Base-by-base conservation (phyloP, 2,888 invertebrate genomes). In the Conchocele bisecta region DNA sequence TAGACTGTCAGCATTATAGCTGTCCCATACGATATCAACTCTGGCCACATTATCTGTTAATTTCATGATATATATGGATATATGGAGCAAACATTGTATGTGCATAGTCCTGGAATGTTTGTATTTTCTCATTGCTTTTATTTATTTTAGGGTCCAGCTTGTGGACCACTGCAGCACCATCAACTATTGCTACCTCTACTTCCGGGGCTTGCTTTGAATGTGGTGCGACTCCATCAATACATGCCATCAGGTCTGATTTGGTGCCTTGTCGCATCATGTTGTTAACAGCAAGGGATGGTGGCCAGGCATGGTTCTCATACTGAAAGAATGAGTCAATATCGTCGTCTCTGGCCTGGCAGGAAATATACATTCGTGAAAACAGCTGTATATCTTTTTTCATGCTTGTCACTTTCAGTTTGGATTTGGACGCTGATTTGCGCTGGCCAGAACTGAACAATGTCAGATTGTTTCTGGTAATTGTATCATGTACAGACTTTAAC, bases 1-100 rank as follows among this genome's bases (percentile, higher is more conserved):
- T 4, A 64, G 51, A 44, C 69, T 65, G 11, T 22, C 37, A 4
- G 26, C 24, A 48, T 13, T 9, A 42, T 60, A 60, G 9, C 59
- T 53, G 46, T 72, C 68, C 51, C 63, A 72, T n/a, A 74, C 56
- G 20, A 76, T 44, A 42, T 70, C 70, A 29, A 50, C 59, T 41
- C 70, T 64, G 0, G 9, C 17, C 4, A 50, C 50, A 7, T 28
- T 3, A 6, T 22, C 15, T 15, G 26, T 22, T 22, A 24, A 13
- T 5, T 13, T 37, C 24, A 11, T 9, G 20, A 24, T 11, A 13
- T n/a, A n/a, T n/a, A n/a, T n/a, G n/a, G n/a, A n/a, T n/a, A n/a
- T 9, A 15, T 20, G 3, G 39, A 24, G 31, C 22, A 13, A 53
- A 53, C 17, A 53, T 33, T 31, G 20, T 6, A 6, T 51, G 11